Evolutionary conservation across 2,797 vertebrate genomes (phyloP).

Genomic region (Trachurus trachurus): DNA sequence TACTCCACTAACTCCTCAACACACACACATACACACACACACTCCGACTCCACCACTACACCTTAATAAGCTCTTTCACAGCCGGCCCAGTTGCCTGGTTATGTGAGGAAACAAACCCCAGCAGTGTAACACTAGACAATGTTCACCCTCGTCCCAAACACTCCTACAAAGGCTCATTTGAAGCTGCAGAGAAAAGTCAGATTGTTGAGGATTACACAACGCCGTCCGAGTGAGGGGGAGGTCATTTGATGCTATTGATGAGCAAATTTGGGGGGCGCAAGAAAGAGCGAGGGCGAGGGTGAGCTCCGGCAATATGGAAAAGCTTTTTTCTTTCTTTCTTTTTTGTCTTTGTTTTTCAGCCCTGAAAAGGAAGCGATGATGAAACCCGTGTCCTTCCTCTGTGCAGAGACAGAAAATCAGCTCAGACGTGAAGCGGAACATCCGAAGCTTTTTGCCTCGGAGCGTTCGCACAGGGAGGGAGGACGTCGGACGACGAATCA

Average conservation of each 20-base stretch:
- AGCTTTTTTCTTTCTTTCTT: neutral
- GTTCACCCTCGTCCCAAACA: slow-evolving; percentile 17
- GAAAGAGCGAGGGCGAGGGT: slow-evolving; percentile 25
- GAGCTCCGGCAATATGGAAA: slow-evolving; percentile 6
- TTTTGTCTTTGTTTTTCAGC: neutral
- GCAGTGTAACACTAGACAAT: slow-evolving; percentile 54
- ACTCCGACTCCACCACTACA: neutral
- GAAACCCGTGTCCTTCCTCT: slow-evolving; percentile 37
- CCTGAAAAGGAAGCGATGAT: slow-evolving; percentile 37
- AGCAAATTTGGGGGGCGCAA: slow-evolving; percentile 28
- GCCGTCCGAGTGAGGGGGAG: slow-evolving; percentile 17
- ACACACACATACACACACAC: neutral
- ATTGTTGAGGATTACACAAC: slow-evolving; percentile 58
- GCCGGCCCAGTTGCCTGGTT: slow-evolving; percentile 39
- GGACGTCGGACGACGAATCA: slow-evolving; percentile 7
- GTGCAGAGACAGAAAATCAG: slow-evolving; percentile 17
- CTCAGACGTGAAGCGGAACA: slow-evolving; percentile 23
- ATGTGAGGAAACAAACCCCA: slow-evolving; percentile 52
- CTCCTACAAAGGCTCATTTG: slow-evolving; percentile 54
- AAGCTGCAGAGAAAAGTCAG: slow-evolving; percentile 51
- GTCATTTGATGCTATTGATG: slow-evolving; percentile 53
- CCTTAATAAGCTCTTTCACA: slow-evolving; percentile 27
- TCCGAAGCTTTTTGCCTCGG: neutral
- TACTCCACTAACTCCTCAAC: slow-evolving; percentile 6
- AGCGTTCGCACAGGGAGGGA: slow-evolving; percentile 9